These are phyloP conservation scores for Neoseiulus cucumeris DNA, from an alignment of 1,140 invertebrate genomes.

Conservation along the genomic window DNA sequence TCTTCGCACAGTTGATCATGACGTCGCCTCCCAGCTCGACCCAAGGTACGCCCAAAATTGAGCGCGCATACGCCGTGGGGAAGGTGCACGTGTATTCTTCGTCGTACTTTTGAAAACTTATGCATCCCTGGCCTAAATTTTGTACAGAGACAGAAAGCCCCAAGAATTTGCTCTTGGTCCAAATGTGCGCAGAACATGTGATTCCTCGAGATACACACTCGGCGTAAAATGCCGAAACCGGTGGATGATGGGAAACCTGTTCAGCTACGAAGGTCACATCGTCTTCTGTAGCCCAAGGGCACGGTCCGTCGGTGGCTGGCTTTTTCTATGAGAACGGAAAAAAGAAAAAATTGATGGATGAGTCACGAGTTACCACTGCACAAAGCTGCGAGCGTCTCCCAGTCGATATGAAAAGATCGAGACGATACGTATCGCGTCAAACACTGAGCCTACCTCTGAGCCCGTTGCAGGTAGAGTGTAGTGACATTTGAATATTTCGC, in stretches of 20 bases:
- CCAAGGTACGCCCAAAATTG: conserved; percentile 87
- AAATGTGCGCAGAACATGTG: conserved; percentile 77
- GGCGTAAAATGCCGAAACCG: conserved; percentile 93
- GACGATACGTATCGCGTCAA: neutral
- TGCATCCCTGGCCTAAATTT: conserved; percentile 40
- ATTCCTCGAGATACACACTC: conserved; percentile 76
- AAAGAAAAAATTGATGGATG: neutral
- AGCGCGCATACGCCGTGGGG: conserved; percentile 86
- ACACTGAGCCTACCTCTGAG: neutral
- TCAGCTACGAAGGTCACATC: conserved; percentile 82
- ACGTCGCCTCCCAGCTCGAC: conserved; percentile 82
- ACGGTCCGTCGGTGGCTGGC: conserved; percentile 45
- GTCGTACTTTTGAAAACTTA: conserved; percentile 55
- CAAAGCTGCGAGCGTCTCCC: neutral
- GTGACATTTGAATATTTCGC: conserved; percentile 77
- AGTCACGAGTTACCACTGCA: neutral
- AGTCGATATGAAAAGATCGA: neutral
- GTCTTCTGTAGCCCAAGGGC: conserved; percentile 54
- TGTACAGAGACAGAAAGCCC: conserved; percentile 65
- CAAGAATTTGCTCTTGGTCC: conserved; percentile 94
- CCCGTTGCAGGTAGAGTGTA: conserved; percentile 28
- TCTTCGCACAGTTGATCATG: conserved; percentile 65
- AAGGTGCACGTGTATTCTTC: conserved; percentile 86
- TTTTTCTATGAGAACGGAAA: neutral
- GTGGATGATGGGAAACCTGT: conserved; percentile 98